phyloP scores from a whole-genome alignment of 2,797 vertebrate species.

The Stomatorhinus walkeri region DNA sequence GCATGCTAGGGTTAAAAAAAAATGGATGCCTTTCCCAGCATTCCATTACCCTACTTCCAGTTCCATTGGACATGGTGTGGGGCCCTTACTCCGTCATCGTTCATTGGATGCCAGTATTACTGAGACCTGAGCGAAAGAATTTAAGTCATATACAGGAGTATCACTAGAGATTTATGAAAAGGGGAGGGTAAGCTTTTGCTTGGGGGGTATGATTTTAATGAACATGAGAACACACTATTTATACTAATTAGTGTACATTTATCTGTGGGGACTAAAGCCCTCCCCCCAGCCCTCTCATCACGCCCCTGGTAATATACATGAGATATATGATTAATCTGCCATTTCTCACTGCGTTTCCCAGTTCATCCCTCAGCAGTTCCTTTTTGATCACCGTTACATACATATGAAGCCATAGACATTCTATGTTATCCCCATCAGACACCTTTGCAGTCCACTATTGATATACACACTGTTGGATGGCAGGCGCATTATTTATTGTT shows the following conservation, averaged over 20 bases:
- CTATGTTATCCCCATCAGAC: neutral
- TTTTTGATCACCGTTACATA: neutral
- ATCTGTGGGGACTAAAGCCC: neutral
- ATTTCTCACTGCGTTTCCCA: neutral
- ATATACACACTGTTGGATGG: neutral
- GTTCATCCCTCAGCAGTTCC: neutral
- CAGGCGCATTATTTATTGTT: neutral
- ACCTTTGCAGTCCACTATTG: neutral
- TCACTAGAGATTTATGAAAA: neutral
- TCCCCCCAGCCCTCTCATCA: neutral
- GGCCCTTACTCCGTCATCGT: neutral
- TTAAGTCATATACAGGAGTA: neutral
- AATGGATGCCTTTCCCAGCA: neutral
- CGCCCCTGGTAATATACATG: neutral
- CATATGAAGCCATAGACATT: neutral
- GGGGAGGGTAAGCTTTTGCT: neutral
- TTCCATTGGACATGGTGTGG: neutral
- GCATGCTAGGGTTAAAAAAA: neutral
- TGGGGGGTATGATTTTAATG: neutral
- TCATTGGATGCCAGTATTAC: neutral
- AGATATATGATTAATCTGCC: neutral
- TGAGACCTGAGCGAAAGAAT: neutral
- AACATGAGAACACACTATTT: neutral
- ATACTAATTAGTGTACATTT: neutral
- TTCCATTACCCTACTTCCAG: neutral